phyloP scores from a whole-genome alignment of 1,140 invertebrate species.

The Polypedilum vanderplanki region DNA sequence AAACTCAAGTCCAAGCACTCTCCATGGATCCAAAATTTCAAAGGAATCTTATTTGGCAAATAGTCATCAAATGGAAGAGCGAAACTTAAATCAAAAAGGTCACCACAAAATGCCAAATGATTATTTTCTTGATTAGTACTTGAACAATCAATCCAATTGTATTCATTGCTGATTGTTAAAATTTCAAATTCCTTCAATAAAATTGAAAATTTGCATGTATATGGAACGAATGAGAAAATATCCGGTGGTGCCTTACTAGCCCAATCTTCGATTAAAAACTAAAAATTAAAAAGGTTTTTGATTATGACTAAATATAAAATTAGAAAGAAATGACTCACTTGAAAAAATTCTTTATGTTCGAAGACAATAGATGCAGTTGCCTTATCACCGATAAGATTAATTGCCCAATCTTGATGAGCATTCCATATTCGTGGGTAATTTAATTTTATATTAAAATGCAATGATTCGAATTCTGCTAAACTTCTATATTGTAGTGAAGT shows the following conservation, averaged over 20 bases:
- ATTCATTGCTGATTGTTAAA: conserved; percentile 89
- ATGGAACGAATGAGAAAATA: conserved; percentile 91
- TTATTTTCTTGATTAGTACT: conserved; percentile 91
- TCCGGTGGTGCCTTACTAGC: conserved; percentile 82
- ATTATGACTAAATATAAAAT: too few species aligned
- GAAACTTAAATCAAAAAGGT: conserved; percentile 86
- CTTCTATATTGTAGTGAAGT: conserved; percentile 89
- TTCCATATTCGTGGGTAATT: conserved; percentile 92
- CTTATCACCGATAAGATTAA: conserved; percentile 88
- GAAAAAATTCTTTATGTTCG: conserved; percentile 91
- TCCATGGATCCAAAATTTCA: conserved; percentile 91
- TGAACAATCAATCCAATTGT: conserved; percentile 98
- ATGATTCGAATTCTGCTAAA: conserved; percentile 85
- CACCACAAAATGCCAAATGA: conserved; percentile 87
- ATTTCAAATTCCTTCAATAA: conserved; percentile 93
- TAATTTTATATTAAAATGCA: conserved; percentile 68
- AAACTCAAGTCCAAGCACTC: conserved; percentile 84
- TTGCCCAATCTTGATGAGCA: conserved; percentile 85
- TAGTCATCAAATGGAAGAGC: conserved; percentile 89
- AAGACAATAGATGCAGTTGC: conserved; percentile 87
- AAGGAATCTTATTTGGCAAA: conserved; percentile 74
- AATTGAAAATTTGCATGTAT: conserved; percentile 90
- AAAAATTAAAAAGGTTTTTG: conserved; percentile 35
- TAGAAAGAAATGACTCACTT: conserved; percentile 45
- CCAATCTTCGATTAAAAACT: conserved; percentile 95